Percentiles rank a stretch among this genome's conserved stretches.
phyloP scores from a whole-genome alignment of 2,888 invertebrate species.

The Hedya salicella region DNA sequence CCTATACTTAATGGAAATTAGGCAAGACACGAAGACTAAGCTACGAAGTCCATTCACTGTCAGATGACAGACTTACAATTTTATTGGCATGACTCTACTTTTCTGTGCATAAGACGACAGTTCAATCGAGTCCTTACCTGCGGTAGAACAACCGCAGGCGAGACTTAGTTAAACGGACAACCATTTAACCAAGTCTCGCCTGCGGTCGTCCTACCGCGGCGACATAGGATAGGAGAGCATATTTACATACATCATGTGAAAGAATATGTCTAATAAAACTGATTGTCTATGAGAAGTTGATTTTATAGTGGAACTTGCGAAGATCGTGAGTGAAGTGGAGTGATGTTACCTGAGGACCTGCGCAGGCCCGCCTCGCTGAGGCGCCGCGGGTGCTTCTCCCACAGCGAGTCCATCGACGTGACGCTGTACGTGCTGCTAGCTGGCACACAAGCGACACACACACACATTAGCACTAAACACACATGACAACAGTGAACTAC shows the following conservation, averaged over 20 bases:
- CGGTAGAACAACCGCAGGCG: no score
- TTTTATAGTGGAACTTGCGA: conserved; percentile 45
- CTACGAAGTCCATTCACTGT: no score
- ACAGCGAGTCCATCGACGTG: conserved; percentile 89
- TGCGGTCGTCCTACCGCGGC: no score
- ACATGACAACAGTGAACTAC: conserved; percentile 54
- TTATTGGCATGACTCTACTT: no score
- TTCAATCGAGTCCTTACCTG: no score
- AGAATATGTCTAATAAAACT: not conserved
- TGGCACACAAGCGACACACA: conserved; percentile 80
- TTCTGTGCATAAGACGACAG: no score
- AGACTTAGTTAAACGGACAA: no score
- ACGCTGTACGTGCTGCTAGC: conserved; percentile 85
- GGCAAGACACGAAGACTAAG: no score
- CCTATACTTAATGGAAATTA: no score
- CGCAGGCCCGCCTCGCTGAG: conserved; percentile 91
- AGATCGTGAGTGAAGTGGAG: conserved; percentile 44
- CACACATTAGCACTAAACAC: conserved; percentile 78
- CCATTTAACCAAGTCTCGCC: no score
- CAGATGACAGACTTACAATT: no score
- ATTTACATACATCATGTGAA: not conserved
- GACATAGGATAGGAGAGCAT: no score
- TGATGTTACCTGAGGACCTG: conserved; percentile 89
- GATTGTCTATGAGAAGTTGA: conserved; percentile 42
- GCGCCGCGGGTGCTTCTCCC: conserved; percentile 89